These are phyloP conservation scores for Ptyas mucosa DNA, from an alignment of 2,113 vertebrate species.

Conservation along the genomic window DNA sequence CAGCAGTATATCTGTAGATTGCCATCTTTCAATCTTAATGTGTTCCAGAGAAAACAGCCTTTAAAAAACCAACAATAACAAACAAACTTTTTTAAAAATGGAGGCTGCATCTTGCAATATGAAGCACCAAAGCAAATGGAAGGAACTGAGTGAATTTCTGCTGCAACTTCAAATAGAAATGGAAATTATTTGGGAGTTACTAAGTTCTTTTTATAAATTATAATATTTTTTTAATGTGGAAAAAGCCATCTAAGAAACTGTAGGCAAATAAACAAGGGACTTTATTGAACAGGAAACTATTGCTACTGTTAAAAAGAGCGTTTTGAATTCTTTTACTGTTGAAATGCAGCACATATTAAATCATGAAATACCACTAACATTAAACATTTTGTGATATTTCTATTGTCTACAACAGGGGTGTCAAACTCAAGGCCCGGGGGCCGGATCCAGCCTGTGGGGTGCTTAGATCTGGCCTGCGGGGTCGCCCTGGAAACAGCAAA, in stretches of 20 bases:
- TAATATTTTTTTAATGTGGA: background rate
- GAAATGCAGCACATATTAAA: background rate
- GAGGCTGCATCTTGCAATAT: constrained; percentile 3
- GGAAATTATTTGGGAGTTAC: background rate
- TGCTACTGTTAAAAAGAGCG: constrained; percentile 25
- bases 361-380: background rate
- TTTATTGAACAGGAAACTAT: constrained; percentile 3
- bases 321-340: constrained; percentile 33
- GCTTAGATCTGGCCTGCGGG: too few relatives aligned
- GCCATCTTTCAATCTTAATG: background rate
- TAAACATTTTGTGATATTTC: constrained; percentile 12
- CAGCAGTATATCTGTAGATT: background rate
- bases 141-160: background rate
- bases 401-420: constrained; percentile 4
- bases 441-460: too few relatives aligned
- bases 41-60: constrained; percentile 25
- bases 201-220: background rate
- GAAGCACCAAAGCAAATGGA: background rate
- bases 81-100: background rate
- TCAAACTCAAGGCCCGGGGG: too few relatives aligned
- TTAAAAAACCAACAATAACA: constrained; percentile 10
- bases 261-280: background rate
- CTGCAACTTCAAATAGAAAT: background rate
- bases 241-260: background rate
- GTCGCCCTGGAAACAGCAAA: too few relatives aligned